A percentile compares a stretch with the other conserved stretches of the same genome.
These are phyloP conservation scores for Drosophila biarmipes DNA, from an alignment of 1,140 invertebrate species.

Conservation along the genomic window DNA sequence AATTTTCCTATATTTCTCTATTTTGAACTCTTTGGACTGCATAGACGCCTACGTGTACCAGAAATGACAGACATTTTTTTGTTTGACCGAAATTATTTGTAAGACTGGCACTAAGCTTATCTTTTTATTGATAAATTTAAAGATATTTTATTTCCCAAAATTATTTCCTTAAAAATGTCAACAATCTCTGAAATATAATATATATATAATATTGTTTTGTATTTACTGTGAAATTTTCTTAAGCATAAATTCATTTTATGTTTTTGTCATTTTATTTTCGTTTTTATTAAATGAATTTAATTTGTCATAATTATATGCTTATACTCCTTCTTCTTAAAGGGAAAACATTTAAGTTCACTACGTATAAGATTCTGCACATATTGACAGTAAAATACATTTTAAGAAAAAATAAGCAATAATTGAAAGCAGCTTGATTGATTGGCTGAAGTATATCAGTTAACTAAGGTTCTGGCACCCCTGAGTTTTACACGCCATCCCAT, in stretches of 20 bases:
- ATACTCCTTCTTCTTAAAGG: neutral
- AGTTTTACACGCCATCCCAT: neutral
- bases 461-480: slow-evolving; percentile 14
- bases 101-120: too few species aligned
- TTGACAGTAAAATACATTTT: slow-evolving; percentile 11
- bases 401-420: slow-evolving; percentile 18
- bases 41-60: slow-evolving; percentile 8
- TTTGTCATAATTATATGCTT: neutral
- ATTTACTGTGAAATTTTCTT: too few species aligned
- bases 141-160: too few species aligned
- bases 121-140: too few species aligned
- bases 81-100: too few species aligned
- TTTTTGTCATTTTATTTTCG: slow-evolving; percentile 8
- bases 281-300: neutral
- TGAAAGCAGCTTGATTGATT: slow-evolving; percentile 44
- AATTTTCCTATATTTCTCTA: slow-evolving; percentile 16
- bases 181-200: too few species aligned
- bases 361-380: neutral
- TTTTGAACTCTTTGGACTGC: slow-evolving; percentile 5
- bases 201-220: too few species aligned
- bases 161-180: too few species aligned
- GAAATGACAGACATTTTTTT: neutral
- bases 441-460: slow-evolving; percentile 32
- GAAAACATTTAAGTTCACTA: slow-evolving; percentile 5
- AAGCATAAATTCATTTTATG: too few species aligned